Evolutionary conservation across 2,113 vertebrate genomes (phyloP), one percentile per base, ranked within the genome.

Genomic region (Suricata suricatta): DNA sequence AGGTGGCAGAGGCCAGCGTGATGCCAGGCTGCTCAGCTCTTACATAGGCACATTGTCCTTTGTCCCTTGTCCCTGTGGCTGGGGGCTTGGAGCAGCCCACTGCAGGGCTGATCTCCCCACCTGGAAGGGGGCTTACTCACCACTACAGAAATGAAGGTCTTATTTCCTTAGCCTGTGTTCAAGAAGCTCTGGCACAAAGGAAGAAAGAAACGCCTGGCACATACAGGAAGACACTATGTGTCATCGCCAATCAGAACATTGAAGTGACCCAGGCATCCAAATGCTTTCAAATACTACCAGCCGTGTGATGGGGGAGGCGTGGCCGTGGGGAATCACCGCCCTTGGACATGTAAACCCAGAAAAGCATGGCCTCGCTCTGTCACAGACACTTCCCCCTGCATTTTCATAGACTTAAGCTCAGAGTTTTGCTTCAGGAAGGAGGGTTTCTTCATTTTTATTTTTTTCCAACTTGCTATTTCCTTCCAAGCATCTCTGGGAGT

Each of bases 11-110:
- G 19, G 8, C 54, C 21, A 29, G 5, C 1, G 16, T 1, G 38
- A 27, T 14, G 4, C 33, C 52, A 69, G 38, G 44, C 29, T 11
- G 33, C n/a, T 38, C 19, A 12, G 57, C 25, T 10, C 21, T n/a
- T 21, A 50, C 0, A 0, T 0, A 3, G 7, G 7, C 17, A n/a
- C 3, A 0, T 12, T 35, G 47, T 16, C 31, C 21, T 13, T 9
- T 27, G 11, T 27, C 7, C 47, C 5, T 1, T 0, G 16, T 23
- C 5, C 38, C 5, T 3, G 1, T 2, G 60, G 14, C 23, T 47
- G 44, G 31, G 12, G 31, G 11, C 23, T 8, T 19, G 8, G 63
- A 33, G 19, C 8, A 8, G 54, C 72, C 44, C 35, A 7, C 63
- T 5, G 15, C 2, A 9, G 25, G 41, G 38, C 14, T n/a, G 47